Evolutionary conservation across 2,888 invertebrate species (phyloP).

Genomic region (Hydriomena furcata): DNA sequence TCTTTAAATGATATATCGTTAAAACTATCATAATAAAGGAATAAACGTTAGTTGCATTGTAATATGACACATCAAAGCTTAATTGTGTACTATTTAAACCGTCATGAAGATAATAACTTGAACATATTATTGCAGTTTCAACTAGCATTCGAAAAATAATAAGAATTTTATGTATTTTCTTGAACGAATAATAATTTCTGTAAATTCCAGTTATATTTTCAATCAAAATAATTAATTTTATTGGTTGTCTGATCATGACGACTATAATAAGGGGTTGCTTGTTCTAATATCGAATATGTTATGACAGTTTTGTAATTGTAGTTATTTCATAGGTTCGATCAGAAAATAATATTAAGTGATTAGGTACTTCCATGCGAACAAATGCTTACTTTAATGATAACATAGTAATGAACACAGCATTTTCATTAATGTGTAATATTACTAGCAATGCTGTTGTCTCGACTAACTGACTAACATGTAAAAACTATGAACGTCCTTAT

Average conservation of each 20-base stretch:
- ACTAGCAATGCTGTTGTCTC: no score
- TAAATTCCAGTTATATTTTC: slow-evolving; percentile 31
- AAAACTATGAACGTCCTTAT: no score
- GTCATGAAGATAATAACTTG: not conserved
- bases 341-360: no score
- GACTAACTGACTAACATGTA: no score
- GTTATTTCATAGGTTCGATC: no score
- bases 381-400: no score
- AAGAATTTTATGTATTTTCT: slow-evolving; percentile 8
- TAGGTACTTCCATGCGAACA: no score
- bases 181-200: slow-evolving; percentile 36
- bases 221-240: slow-evolving; percentile 8
- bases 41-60: not conserved
- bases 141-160: slow-evolving; percentile 8
- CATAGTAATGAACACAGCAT: no score
- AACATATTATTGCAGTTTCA: slow-evolving; percentile 1
- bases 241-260: slow-evolving; percentile 1
- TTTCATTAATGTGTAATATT: no score
- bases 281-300: no score
- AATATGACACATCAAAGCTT: not conserved
- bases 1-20: slow-evolving; percentile 7
- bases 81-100: not conserved
- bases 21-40: not conserved
- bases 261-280: not conserved
- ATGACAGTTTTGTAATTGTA: no score